Evolutionary conservation across 2,797 vertebrate species (phyloP).

Genomic region (Enteromius anoplus): DNA sequence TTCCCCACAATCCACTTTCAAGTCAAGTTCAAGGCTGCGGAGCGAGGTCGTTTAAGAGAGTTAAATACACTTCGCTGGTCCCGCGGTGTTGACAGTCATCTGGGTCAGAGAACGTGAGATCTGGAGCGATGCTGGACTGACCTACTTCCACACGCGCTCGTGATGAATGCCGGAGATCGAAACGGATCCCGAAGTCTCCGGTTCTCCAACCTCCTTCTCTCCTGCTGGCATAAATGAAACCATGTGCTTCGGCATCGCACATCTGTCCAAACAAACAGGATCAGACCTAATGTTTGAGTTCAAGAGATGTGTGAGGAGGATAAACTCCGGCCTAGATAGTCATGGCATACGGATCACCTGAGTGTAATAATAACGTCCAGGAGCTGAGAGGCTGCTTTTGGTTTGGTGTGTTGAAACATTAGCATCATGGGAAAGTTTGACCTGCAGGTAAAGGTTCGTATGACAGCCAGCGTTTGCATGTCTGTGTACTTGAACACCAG

Average conservation of each 20-base stretch:
- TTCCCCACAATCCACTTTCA: not conserved
- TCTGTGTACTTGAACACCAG: not conserved
- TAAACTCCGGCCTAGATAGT: constrained; percentile 8
- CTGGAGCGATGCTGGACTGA: constrained; percentile 22
- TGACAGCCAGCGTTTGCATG: constrained; percentile 17
- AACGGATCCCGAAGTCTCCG: constrained; percentile 12
- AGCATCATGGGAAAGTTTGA: constrained; percentile 29
- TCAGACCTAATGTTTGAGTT: not conserved
- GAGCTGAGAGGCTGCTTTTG: not conserved
- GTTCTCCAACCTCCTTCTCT: not conserved
- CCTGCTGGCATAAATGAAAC: constrained; percentile 3
- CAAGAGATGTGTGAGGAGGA: not conserved
- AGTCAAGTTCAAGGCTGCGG: not conserved
- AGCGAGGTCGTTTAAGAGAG: not conserved
- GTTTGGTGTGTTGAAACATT: constrained; percentile 11
- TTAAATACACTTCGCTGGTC: not conserved
- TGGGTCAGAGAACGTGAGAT: constrained; percentile 25
- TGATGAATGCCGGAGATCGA: constrained; percentile 1
- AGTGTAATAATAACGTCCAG: not conserved
- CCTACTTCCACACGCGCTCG: constrained; percentile 13
- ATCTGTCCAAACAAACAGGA: constrained; percentile 31
- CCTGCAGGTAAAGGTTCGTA: constrained; percentile 4
- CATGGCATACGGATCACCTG: not conserved
- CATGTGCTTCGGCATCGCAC: constrained; percentile 11
- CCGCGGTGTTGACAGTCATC: constrained; percentile 19